A percentile compares a stretch with the other conserved stretches of the same genome.
phyloP scores from a whole-genome alignment of 2,797 vertebrate genomes.

The Bothrops alternatus region DNA sequence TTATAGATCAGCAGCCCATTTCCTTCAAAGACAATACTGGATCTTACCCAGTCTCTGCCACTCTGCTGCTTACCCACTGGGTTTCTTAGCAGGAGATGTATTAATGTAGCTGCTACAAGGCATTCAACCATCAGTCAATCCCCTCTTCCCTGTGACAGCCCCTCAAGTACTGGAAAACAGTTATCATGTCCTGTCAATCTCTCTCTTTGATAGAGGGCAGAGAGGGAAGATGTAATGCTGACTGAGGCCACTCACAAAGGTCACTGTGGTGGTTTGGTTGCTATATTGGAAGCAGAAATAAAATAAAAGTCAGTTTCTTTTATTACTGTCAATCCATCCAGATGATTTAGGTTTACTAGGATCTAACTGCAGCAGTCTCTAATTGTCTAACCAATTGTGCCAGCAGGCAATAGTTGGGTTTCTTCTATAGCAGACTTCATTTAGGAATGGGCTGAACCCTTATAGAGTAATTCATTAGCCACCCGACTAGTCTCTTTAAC shows the following conservation, averaged over 20 bases:
- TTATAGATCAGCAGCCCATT: neutral
- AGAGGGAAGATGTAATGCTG: slow-evolving; percentile 14
- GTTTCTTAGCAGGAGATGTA: neutral
- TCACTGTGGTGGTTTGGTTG: slow-evolving; percentile 67
- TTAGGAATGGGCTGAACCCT: slow-evolving; percentile 38
- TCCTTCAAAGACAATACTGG: neutral
- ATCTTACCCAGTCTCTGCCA: neutral
- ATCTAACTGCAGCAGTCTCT: slow-evolving; percentile 63
- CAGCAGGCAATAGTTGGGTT: slow-evolving; percentile 53
- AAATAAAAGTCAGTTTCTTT: slow-evolving; percentile 59
- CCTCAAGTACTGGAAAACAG: neutral
- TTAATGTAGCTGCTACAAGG: neutral
- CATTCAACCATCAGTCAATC: neutral
- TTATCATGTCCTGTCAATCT: neutral
- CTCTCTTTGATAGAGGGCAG: neutral
- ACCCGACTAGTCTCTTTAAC: slow-evolving; percentile 37
- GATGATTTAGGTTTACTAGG: slow-evolving; percentile 72
- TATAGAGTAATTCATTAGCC: slow-evolving; percentile 26
- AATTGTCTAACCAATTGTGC: slow-evolving; percentile 52
- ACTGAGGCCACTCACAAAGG: slow-evolving; percentile 66
- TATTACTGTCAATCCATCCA: slow-evolving; percentile 61
- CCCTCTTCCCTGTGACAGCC: neutral
- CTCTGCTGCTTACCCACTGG: neutral
- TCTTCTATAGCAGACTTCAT: slow-evolving; percentile 35
- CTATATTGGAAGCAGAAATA: slow-evolving; percentile 61